Percentiles rank a stretch among this genome's conserved stretches.
These are phyloP conservation scores for Leptatherina wallacei DNA, from an alignment of 2,797 vertebrate species.

Conservation along the genomic window DNA sequence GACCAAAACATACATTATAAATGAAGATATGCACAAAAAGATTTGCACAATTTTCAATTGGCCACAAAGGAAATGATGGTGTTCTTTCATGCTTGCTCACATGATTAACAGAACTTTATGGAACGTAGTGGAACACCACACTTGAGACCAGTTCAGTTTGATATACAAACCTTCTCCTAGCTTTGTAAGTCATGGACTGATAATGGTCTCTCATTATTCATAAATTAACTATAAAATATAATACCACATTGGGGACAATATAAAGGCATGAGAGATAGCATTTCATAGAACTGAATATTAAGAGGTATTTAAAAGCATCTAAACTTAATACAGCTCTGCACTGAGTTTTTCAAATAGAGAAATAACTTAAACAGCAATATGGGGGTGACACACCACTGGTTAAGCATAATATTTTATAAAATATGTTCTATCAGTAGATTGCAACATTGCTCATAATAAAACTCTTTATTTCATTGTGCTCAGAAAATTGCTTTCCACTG, in stretches of 20 bases:
- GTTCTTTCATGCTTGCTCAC: conserved; percentile 39
- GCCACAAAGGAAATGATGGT: conserved; percentile 32
- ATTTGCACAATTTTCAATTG: conserved; percentile 14
- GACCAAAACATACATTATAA: conserved; percentile 3
- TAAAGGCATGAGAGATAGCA: conserved; percentile 37
- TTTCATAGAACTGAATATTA: conserved; percentile 27
- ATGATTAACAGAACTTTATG: conserved; percentile 50
- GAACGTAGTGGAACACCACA: conserved; percentile 44
- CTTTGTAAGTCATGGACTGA: conserved; percentile 45
- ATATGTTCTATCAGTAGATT: conserved; percentile 70
- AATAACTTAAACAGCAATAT: conserved; percentile 47
- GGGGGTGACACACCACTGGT: conserved; percentile 45
- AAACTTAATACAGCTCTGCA: conserved; percentile 16
- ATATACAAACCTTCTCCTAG: conserved; percentile 28
- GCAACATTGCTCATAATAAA: conserved; percentile 69
- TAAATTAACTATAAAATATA: conserved; percentile 62
- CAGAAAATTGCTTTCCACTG: conserved; percentile 75
- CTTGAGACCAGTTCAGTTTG: conserved; percentile 54
- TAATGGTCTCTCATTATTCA: conserved; percentile 54
- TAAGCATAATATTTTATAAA: conserved; percentile 67
- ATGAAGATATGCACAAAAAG: conserved; percentile 34
- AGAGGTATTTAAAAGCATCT: conserved; percentile 11
- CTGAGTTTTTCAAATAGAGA: conserved; percentile 34
- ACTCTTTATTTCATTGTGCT: conserved; percentile 74
- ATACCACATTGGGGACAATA: conserved; percentile 54